These are phyloP conservation scores for Bradypodion ventrale DNA, from an alignment of 2,797 vertebrate genomes.

Conservation along the genomic window DNA sequence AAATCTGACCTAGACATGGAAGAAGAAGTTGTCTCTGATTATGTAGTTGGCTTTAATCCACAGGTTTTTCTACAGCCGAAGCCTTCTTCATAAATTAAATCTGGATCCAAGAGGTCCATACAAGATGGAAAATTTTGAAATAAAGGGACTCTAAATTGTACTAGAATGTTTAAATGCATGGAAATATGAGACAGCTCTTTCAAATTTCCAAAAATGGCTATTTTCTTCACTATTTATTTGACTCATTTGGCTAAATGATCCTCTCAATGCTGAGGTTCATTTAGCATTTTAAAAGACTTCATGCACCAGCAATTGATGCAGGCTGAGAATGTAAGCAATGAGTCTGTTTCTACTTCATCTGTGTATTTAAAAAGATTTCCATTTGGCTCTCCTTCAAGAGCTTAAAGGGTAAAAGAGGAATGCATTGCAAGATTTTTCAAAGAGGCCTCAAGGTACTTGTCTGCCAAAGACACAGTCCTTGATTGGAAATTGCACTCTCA, in stretches of 20 bases:
- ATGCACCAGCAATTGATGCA: background rate
- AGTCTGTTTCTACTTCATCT: background rate
- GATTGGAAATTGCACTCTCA: background rate
- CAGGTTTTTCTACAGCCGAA: no score
- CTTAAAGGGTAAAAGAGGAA: background rate
- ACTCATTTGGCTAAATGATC: no score
- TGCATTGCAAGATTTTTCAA: background rate
- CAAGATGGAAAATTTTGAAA: no score
- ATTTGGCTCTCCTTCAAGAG: conserved; percentile 11
- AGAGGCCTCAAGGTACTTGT: rapidly evolving
- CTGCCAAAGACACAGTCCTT: background rate
- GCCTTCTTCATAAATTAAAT: no score
- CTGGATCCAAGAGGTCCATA: no score
- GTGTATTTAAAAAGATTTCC: background rate
- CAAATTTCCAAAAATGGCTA: background rate
- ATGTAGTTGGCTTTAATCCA: no score
- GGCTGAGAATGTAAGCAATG: background rate
- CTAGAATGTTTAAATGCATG: background rate
- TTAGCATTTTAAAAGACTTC: background rate
- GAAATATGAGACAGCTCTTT: background rate
- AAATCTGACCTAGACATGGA: no score
- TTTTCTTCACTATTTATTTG: background rate
- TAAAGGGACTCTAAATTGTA: no score
- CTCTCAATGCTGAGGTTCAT: background rate
- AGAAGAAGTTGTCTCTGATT: no score